These are phyloP conservation scores for Pseudeuparius sepicola DNA, from an alignment of 2,888 invertebrate species.

Conservation along the genomic window DNA sequence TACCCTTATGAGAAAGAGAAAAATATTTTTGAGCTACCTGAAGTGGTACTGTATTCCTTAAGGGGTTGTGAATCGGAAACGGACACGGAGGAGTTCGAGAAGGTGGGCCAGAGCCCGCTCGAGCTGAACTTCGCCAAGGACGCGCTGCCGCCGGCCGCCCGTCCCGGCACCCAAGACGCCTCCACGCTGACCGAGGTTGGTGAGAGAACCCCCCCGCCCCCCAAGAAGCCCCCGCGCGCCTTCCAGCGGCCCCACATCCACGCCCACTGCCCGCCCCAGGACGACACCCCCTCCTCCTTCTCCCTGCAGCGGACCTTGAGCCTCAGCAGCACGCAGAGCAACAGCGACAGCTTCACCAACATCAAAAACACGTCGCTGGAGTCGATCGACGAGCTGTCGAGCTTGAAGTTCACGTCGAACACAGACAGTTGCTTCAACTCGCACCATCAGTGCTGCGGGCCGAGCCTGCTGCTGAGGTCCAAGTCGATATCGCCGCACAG, in stretches of 20 bases:
- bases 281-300: constrained; percentile 18
- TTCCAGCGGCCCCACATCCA: constrained; percentile 30
- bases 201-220: constrained; percentile 36
- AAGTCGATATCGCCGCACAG: constrained; percentile 28
- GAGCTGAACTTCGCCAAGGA: constrained; percentile 39
- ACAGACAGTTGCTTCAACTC: constrained; percentile 36
- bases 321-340: constrained; percentile 32
- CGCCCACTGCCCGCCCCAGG: constrained; percentile 19
- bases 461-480: constrained; percentile 17
- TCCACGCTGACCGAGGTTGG: constrained; percentile 52
- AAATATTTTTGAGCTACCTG: no score
- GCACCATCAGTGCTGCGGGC: constrained; percentile 31
- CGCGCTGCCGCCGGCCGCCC: constrained; percentile 25
- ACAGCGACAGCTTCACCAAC: constrained; percentile 36
- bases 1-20: no score
- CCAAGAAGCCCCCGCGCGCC: constrained; percentile 40
- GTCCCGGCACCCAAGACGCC: constrained; percentile 40
- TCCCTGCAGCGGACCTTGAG: constrained; percentile 35
- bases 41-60: no score
- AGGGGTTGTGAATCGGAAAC: constrained; percentile 74
- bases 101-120: constrained; percentile 54
- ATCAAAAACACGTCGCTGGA: constrained; percentile 37
- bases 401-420: constrained; percentile 31
- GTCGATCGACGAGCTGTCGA: constrained; percentile 36
- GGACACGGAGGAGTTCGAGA: constrained; percentile 76